Base-by-base conservation (phyloP, 2,797 vertebrate species). In the Anableps anableps region DNA sequence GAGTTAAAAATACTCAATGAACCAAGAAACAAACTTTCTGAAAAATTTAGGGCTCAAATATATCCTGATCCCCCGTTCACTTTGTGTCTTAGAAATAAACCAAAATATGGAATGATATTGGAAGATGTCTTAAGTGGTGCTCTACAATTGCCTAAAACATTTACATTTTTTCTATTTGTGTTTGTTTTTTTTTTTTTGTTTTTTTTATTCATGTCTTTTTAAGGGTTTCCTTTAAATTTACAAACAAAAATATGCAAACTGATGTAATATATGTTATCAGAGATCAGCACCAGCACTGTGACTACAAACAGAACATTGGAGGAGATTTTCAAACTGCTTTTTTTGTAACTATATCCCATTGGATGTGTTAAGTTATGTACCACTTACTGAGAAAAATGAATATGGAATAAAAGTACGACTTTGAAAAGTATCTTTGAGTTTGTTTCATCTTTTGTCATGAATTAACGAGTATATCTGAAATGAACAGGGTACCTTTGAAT, bases 401-500 rank as follows among this genome's bases (percentile, higher is more conserved):
- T 84, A 93, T 91, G 90, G 70, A 93, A 95, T 95, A 95, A 93
- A 92, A 94, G 88, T 91, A 91, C 75, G 87, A 85, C 85, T 92
- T 91, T 92, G 87, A 89, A 95, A 92, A 91, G 78, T 41, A 47
- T 16, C 38, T 36, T 19, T 76, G 70, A 13, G n/a, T 84, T 29
- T 86, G 31, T 90, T 36, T 77, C 2, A 79, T 82, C 26, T 76
- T 72, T 43, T 23, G 31, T 23, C 13, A 68, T 45, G 29, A 21
- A 47, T 45, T 5, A 11, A 23, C 62, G 14, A 68, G 31, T 5
- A 71, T 31, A n/a, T 80, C 72, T 47, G 7, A 45, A 74, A 75
- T 75, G n/a, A 84, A 72, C 72, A 47, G 77, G 96, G 90, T 96
- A 99, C 98, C 97, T 97, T 97, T 98, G 94, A 98, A 99, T 83